Percentiles rank a stretch among this genome's conserved stretches.
Evolutionary conservation across 2,797 vertebrate genomes (phyloP).

Genomic region (Morus bassanus): DNA sequence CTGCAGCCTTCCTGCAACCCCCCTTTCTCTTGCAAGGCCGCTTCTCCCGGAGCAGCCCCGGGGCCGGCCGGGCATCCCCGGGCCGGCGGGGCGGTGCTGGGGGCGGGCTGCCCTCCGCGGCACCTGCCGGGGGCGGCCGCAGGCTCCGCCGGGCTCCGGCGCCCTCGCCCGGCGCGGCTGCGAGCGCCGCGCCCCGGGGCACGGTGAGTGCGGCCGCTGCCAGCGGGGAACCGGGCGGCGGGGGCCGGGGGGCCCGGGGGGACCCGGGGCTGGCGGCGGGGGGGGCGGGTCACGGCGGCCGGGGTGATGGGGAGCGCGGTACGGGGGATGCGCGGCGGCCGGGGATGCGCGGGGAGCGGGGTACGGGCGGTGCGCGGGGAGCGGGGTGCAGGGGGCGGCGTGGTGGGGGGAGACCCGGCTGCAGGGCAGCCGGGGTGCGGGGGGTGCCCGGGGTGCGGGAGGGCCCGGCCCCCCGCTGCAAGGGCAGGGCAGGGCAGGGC

Average conservation of each 20-base stretch:
- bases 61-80: background rate
- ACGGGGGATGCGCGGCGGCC: too few species aligned
- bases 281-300: too few species aligned
- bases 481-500: background rate
- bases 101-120: background rate
- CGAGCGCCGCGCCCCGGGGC: background rate
- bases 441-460: background rate
- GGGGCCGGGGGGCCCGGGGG: background rate
- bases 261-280: background rate
- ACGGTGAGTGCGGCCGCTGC: background rate
- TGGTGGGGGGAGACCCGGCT: too few species aligned
- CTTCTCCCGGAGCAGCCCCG: background rate
- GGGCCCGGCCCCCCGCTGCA: background rate
- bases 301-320: background rate
- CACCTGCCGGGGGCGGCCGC: slow-evolving; percentile 1
- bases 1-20: background rate
- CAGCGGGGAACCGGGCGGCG: background rate
- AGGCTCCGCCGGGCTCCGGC: background rate
- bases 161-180: background rate
- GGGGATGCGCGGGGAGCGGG: background rate
- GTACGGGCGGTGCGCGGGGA: background rate
- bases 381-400: background rate
- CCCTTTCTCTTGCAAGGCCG: background rate
- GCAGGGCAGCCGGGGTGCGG: background rate
- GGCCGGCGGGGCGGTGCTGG: background rate